Percentiles rank a stretch among this genome's conserved stretches.
Conservation (phyloP, 2,888 invertebrate genomes). For the Drosophila emarginata region DNA sequence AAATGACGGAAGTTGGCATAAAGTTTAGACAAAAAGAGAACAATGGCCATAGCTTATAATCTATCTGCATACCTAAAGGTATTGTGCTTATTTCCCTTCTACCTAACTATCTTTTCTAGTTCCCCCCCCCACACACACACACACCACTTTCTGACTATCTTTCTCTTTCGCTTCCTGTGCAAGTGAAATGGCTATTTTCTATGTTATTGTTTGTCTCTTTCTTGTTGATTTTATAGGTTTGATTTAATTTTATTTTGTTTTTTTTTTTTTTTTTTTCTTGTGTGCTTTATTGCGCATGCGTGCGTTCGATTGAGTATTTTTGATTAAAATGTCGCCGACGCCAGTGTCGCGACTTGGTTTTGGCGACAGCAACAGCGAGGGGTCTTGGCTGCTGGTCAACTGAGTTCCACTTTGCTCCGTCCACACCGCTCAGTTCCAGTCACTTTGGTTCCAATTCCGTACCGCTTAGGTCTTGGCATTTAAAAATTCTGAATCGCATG, state of each 20-base stretch:
- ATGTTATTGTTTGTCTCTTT: conserved; percentile 40
- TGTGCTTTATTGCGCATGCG: conserved; percentile 79
- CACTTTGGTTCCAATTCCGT: conserved; percentile 40
- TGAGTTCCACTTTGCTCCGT: not conserved
- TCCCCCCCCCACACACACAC: too few species aligned
- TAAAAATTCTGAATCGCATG: conserved; percentile 75
- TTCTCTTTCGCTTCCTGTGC: conserved; percentile 15
- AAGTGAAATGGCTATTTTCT: conserved; percentile 57
- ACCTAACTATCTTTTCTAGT: too few species aligned
- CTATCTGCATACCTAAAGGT: conserved; percentile 12
- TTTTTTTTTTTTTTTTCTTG: conserved; percentile 38
- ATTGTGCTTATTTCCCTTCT: not conserved
- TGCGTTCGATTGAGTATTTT: conserved; percentile 79
- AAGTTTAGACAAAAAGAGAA: conserved; percentile 38
- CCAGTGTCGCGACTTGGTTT: conserved; percentile 53
- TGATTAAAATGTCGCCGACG: conserved; percentile 76
- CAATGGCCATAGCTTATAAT: conserved; percentile 17
- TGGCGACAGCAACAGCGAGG: conserved; percentile 57
- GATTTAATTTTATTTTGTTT: conserved; percentile 47
- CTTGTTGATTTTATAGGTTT: conserved; percentile 60
- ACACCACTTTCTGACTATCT: conserved; percentile 21
- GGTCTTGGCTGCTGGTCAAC: conserved; percentile 24
- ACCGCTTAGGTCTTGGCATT: conserved; percentile 67
- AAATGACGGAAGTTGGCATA: conserved; percentile 59
- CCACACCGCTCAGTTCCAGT: not conserved